These are phyloP conservation scores for Brachionus calyciflorus DNA, from an alignment of 1,140 invertebrate genomes.

Conservation along the genomic window DNA sequence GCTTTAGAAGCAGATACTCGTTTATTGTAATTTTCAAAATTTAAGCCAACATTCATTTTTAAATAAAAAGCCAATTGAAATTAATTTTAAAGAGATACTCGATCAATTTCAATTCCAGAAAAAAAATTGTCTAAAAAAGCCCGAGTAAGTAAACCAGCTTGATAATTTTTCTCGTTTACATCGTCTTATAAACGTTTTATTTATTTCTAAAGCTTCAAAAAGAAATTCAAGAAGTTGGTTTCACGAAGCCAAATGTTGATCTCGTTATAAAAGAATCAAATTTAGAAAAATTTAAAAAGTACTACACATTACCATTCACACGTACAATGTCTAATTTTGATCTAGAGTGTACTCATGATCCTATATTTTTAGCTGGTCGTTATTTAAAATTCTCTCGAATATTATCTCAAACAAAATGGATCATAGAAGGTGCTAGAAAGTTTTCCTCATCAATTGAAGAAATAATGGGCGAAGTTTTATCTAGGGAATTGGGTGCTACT, in stretches of 20 bases:
- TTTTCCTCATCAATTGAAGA: conserved; percentile 85
- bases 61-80: no score
- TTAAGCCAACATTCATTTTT: no score
- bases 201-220: conserved; percentile 21
- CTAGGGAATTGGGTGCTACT: conserved; percentile 58
- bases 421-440: conserved; percentile 75
- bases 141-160: background rate
- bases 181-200: background rate
- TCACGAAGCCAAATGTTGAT: conserved; percentile 31
- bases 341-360: conserved; percentile 37
- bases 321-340: background rate
- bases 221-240: conserved; percentile 40
- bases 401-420: conserved; percentile 89
- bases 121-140: conserved; percentile 41
- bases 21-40: conserved; percentile 36
- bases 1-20: background rate
- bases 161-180: background rate
- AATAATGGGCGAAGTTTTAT: conserved; percentile 69
- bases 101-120: background rate
- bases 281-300: conserved; percentile 40
- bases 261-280: conserved; percentile 1
- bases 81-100: conserved; percentile 3
- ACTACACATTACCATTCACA: background rate
- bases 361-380: conserved; percentile 55
- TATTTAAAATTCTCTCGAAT: conserved; percentile 83